phyloP scores from a whole-genome alignment of 2,888 invertebrate genomes.

The Acleris sparsana region DNA sequence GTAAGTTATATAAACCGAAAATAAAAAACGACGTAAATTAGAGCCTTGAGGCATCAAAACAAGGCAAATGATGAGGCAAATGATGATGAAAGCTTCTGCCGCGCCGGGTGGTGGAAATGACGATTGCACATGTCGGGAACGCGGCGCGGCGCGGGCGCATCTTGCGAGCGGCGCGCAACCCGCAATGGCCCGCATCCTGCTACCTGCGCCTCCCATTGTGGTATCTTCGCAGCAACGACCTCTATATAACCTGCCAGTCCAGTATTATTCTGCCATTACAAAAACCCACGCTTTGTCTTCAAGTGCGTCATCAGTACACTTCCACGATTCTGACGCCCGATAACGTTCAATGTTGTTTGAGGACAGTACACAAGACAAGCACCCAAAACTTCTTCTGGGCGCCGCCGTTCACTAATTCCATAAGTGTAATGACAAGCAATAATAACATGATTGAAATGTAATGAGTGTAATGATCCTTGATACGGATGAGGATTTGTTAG shows the following conservation, averaged over 20 bases:
- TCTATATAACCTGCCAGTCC: constrained; percentile 56
- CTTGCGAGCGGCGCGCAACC: constrained; percentile 46
- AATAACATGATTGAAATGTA: no score
- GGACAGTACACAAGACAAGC: not conserved
- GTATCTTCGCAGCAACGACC: constrained; percentile 47
- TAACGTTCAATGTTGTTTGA: not conserved
- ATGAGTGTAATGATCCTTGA: no score
- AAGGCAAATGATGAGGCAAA: constrained; percentile 34
- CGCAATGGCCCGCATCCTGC: constrained; percentile 63
- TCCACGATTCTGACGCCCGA: constrained; percentile 50
- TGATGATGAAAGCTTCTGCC: constrained; percentile 58
- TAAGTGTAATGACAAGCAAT: constrained; percentile 15
- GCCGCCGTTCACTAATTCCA: constrained; percentile 4
- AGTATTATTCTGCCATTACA: constrained; percentile 67
- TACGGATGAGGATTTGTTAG: constrained; percentile 54
- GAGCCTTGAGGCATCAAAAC: no score
- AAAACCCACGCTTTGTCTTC: constrained; percentile 60
- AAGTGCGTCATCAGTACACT: constrained; percentile 49
- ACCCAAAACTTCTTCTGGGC: constrained; percentile 36
- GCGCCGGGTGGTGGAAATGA: constrained; percentile 62
- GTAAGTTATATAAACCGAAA: no score
- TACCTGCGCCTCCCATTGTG: constrained; percentile 74
- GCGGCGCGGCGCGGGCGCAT: constrained; percentile 47
- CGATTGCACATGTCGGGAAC: constrained; percentile 58
- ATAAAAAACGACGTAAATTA: no score